Percentiles rank a stretch among this genome's conserved stretches.
Conservation (phyloP, 2,113 vertebrate species). For the Butorides virescens region DNA sequence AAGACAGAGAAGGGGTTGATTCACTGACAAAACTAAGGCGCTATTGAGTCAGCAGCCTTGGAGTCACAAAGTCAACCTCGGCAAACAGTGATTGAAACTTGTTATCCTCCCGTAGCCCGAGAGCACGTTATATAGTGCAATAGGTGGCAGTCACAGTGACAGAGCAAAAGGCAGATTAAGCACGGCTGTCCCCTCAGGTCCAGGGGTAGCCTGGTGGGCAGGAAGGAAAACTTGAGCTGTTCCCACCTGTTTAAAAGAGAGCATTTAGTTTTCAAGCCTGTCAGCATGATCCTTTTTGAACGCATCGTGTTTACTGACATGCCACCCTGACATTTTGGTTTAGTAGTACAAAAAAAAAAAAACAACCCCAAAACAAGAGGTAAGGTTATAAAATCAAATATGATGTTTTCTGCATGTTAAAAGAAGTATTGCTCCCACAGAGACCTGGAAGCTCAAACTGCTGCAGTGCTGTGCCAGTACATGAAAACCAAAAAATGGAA, state of each 20-base stretch:
- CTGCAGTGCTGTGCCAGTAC: not conserved
- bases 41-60: not conserved
- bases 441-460: not conserved
- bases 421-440: not conserved
- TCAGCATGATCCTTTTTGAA: not conserved
- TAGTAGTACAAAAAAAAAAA: not conserved
- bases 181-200: not conserved
- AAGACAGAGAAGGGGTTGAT: not conserved
- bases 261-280: not conserved
- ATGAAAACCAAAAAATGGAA: slow-evolving; percentile 52
- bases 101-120: not conserved
- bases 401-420: slow-evolving; percentile 41
- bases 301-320: not conserved
- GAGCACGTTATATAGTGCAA: rapidly evolving
- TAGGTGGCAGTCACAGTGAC: not conserved
- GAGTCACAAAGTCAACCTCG: not conserved
- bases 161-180: slow-evolving; percentile 4
- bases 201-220: not conserved
- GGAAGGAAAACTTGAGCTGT: not conserved
- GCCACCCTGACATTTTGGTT: slow-evolving; percentile 22
- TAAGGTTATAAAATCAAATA: slow-evolving; percentile 45
- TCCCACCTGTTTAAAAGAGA: slow-evolving; percentile 13
- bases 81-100: not conserved
- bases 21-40: not conserved
- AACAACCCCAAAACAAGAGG: not conserved